phyloP scores from a whole-genome alignment of 2,888 invertebrate genomes.

The Hermaeophaga mercurialis region DNA sequence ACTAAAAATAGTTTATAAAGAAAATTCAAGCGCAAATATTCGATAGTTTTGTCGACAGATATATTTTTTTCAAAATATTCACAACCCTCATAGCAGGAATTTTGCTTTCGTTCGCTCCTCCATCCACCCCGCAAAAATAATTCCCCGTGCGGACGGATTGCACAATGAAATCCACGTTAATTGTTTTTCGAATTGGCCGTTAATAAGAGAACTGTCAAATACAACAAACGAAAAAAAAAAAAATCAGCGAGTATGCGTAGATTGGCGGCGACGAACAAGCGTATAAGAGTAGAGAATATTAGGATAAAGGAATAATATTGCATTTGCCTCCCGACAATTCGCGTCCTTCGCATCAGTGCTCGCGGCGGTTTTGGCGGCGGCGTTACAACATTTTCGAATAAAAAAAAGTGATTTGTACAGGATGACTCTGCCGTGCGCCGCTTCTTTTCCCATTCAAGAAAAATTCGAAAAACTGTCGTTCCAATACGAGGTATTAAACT shows the following conservation, averaged over 20 bases:
- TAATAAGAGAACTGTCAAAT: constrained; percentile 17
- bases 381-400: too few relatives aligned
- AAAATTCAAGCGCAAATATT: too few relatives aligned
- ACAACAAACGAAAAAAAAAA: constrained; percentile 15
- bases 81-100: too few relatives aligned
- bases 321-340: constrained; percentile 18
- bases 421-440: constrained; percentile 48
- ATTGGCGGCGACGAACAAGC: constrained; percentile 30
- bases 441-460: constrained; percentile 43
- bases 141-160: not conserved
- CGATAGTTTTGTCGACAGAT: too few relatives aligned
- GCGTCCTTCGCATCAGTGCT: constrained; percentile 1
- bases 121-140: not conserved
- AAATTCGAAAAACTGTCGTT: constrained; percentile 50
- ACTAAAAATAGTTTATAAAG: too few relatives aligned
- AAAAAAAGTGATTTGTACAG: constrained; percentile 15
- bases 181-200: constrained; percentile 9
- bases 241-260: constrained; percentile 36
- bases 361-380: constrained; percentile 10
- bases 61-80: too few relatives aligned
- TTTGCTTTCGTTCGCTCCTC: too few relatives aligned
- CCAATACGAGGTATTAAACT: constrained; percentile 47
- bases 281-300: constrained; percentile 31
- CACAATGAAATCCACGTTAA: constrained; percentile 1
- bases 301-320: constrained; percentile 30